phyloP scores from a whole-genome alignment of 2,888 invertebrate genomes.

The Epinotia bilunana region DNA sequence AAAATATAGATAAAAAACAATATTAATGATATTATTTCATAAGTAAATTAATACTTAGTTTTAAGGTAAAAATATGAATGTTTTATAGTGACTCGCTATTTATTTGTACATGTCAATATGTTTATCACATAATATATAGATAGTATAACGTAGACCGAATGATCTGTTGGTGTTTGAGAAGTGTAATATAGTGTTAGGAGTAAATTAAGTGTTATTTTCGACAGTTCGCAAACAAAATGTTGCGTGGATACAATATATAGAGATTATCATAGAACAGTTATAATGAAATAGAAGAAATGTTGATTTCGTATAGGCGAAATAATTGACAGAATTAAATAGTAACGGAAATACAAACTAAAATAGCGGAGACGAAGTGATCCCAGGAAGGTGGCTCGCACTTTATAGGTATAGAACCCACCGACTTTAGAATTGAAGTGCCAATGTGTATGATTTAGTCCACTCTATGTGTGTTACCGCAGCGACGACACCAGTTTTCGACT shows the following conservation, averaged over 20 bases:
- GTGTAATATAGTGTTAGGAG: conserved; percentile 60
- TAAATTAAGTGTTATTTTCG: conserved; percentile 73
- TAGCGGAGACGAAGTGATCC: conserved; percentile 38
- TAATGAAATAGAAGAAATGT: conserved; percentile 42
- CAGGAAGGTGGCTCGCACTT: conserved; percentile 55
- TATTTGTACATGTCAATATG: conserved; percentile 71
- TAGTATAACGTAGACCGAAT: conserved; percentile 63
- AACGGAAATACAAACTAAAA: conserved; percentile 40
- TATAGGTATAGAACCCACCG: conserved; percentile 63
- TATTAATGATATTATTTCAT: conserved; percentile 52
- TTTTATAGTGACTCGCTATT: conserved; percentile 71
- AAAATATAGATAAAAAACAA: conserved; percentile 45
- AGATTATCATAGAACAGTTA: conserved; percentile 37
- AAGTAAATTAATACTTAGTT: conserved; percentile 56
- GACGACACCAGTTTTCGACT: conserved; percentile 3
- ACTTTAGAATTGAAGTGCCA: conserved; percentile 60
- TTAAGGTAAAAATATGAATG: conserved; percentile 57
- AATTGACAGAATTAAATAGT: conserved; percentile 39
- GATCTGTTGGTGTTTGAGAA: conserved; percentile 70
- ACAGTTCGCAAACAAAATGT: conserved; percentile 58
- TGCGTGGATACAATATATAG: conserved; percentile 60
- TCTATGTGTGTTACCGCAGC: conserved; percentile 49
- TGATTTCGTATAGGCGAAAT: conserved; percentile 34
- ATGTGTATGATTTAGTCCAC: conserved; percentile 52
- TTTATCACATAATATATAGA: conserved; percentile 61